A percentile compares a stretch with the other conserved stretches of the same genome.
Evolutionary conservation across 2,797 vertebrate species (phyloP).

Genomic region (Fundulus diaphanus): DNA sequence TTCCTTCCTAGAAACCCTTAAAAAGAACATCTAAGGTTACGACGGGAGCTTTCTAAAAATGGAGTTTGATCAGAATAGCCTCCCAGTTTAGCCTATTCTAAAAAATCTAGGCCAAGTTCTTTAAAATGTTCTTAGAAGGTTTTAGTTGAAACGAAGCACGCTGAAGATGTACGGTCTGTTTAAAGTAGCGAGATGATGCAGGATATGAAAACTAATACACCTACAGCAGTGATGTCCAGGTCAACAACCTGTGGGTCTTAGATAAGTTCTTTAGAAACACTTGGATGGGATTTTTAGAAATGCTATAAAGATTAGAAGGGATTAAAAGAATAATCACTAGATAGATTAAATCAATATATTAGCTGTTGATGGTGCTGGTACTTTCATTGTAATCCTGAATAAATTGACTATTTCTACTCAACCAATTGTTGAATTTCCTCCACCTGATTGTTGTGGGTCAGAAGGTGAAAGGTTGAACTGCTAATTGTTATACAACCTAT

Average conservation of each 20-base stretch:
- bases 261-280: too few relatives aligned
- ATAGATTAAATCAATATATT: too few relatives aligned
- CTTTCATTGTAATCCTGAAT: neutral
- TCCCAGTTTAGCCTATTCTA: neutral
- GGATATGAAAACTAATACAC: neutral
- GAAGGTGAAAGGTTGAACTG: neutral
- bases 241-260: neutral
- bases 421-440: neutral
- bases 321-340: too few relatives aligned
- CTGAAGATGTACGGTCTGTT: neutral
- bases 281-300: too few relatives aligned
- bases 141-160: neutral
- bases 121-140: too few relatives aligned
- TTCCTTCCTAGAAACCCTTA: conserved; percentile 23
- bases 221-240: neutral
- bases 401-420: neutral
- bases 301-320: too few relatives aligned
- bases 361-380: neutral
- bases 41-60: neutral
- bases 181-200: neutral
- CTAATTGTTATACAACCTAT: too few relatives aligned
- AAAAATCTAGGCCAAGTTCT: neutral
- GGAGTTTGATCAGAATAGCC: neutral
- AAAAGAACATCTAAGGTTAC: neutral
- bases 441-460: neutral